Conservation (phyloP, 2,797 vertebrate species). For the Tokudaia tokunoshimensis region DNA sequence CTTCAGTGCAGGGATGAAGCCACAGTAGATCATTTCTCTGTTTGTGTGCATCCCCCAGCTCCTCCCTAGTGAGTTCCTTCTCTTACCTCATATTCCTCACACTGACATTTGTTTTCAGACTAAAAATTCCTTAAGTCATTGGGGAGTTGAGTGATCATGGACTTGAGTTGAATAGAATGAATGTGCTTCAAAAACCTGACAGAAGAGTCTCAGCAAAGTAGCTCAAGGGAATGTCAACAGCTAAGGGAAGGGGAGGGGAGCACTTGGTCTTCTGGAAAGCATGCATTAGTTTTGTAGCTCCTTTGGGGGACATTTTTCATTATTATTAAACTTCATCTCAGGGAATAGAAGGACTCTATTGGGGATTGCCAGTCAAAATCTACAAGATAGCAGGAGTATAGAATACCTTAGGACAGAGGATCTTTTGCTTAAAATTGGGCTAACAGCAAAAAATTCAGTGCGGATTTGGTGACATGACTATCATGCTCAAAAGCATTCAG, state of each 20-base stretch:
- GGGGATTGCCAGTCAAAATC: constrained; percentile 52
- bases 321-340: constrained; percentile 65
- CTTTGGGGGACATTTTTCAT: constrained; percentile 43
- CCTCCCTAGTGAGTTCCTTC: constrained; percentile 9
- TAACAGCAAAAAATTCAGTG: not conserved
- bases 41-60: not conserved
- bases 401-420: not conserved
- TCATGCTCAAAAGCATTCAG: not conserved
- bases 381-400: constrained; percentile 24
- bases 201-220: not conserved
- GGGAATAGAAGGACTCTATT: constrained; percentile 25
- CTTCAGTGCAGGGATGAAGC: constrained; percentile 5
- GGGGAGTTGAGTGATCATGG: constrained; percentile 39
- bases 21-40: not conserved
- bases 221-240: constrained; percentile 58
- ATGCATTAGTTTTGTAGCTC: not conserved
- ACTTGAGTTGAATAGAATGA: constrained; percentile 48
- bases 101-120: constrained; percentile 65
- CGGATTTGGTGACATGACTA: not conserved
- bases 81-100: constrained; percentile 28
- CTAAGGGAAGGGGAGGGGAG: not conserved
- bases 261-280: constrained; percentile 16
- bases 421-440: constrained; percentile 30
- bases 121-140: constrained; percentile 59
- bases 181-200: constrained; percentile 48